Evolutionary conservation across 1,140 invertebrate genomes (phyloP).

Genomic region (Yoshiicerus persimilis): DNA sequence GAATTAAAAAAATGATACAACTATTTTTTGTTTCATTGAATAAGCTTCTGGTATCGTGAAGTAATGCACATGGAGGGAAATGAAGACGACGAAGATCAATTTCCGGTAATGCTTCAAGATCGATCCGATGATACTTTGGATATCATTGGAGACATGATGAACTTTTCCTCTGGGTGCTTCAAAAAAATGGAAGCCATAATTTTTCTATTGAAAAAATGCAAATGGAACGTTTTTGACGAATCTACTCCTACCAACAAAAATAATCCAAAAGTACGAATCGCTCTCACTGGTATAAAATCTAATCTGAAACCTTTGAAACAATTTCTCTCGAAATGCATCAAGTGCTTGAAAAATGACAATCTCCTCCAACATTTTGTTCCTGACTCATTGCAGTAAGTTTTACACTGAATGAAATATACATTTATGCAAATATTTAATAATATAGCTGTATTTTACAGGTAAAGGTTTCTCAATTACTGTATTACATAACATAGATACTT

Average conservation of each 20-base stretch:
- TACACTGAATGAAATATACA: too few species aligned
- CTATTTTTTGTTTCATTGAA: not conserved
- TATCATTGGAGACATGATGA: conserved; percentile 11
- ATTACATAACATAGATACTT: too few species aligned
- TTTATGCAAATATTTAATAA: too few species aligned
- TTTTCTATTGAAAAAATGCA: not conserved
- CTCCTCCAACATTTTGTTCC: not conserved
- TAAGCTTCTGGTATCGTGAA: not conserved
- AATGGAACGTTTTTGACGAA: not conserved
- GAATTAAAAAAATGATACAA: not conserved
- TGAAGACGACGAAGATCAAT: not conserved
- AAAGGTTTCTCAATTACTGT: not conserved
- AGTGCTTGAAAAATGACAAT: not conserved
- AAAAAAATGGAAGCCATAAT: not conserved
- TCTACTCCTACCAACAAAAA: not conserved
- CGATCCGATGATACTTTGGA: not conserved
- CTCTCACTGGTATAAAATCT: not conserved
- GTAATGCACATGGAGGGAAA: not conserved
- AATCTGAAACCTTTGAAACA: not conserved
- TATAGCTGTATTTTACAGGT: not conserved
- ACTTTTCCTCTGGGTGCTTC: not conserved
- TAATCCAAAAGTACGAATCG: not conserved
- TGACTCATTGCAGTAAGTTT: not conserved
- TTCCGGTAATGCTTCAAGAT: conserved; percentile 14
- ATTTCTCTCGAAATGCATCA: not conserved